These are phyloP conservation scores for Tamandua tetradactyla DNA, from an alignment of 2,797 vertebrate genomes.

Conservation along the genomic window DNA sequence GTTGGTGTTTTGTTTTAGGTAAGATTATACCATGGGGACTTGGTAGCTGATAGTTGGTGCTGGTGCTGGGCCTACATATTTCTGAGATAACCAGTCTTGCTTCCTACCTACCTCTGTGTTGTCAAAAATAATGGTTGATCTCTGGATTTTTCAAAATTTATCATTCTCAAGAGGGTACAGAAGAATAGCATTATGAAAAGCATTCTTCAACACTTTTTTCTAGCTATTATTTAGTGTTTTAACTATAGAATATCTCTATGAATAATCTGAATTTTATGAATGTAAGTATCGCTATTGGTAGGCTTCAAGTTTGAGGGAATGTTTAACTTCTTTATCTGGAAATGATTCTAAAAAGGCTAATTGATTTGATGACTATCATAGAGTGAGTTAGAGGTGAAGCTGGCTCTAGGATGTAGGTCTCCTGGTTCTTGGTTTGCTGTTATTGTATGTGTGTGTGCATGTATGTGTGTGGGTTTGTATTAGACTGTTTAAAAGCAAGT, in stretches of 20 bases:
- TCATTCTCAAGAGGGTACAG: neutral
- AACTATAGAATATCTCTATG: neutral
- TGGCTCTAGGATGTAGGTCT: neutral
- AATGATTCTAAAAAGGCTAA: neutral
- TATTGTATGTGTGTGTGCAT: too few species aligned
- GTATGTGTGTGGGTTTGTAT: neutral
- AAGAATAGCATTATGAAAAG: neutral
- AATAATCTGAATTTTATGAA: neutral
- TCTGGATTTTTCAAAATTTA: neutral
- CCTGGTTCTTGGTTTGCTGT: neutral
- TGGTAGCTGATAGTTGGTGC: neutral
- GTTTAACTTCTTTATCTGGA: slow-evolving; percentile 37
- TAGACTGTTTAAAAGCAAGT: neutral
- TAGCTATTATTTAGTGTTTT: neutral
- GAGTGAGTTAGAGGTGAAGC: neutral
- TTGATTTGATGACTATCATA: neutral
- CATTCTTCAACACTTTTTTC: neutral
- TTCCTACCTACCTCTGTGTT: neutral
- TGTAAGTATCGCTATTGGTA: neutral
- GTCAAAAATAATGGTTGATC: neutral
- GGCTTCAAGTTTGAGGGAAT: neutral
- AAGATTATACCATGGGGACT: neutral
- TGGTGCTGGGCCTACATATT: neutral
- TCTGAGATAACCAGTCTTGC: neutral
- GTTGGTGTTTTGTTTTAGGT: neutral